Conservation (phyloP, 2,113 vertebrate species). For the Sterna hirundo region DNA sequence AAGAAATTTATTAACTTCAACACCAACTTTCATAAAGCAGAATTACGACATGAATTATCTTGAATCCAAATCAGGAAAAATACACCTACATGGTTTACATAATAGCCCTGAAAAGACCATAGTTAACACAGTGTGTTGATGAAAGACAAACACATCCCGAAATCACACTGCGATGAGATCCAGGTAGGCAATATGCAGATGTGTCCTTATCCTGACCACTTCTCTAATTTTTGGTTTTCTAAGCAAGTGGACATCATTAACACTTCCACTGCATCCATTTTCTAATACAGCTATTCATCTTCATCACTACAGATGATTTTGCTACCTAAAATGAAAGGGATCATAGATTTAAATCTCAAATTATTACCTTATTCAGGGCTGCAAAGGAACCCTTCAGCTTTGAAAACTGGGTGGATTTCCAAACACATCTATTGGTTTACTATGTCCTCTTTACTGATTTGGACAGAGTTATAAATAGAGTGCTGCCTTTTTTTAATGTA, state of each 20-base stretch:
- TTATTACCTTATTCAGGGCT: not conserved
- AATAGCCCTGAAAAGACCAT: not conserved
- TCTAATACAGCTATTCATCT: not conserved
- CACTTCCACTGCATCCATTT: not conserved
- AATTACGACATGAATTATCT: not conserved
- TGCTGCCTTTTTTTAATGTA: not conserved
- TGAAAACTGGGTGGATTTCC: not conserved
- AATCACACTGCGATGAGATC: not conserved
- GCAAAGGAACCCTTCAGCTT: not conserved
- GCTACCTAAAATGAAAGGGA: not conserved
- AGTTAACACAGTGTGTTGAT: not conserved
- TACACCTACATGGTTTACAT: not conserved
- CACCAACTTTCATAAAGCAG: not conserved
- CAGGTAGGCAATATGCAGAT: not conserved
- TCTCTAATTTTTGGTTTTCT: not conserved
- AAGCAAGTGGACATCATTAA: not conserved
- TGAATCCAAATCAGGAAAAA: not conserved
- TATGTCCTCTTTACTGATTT: not conserved
- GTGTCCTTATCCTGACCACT: not conserved
- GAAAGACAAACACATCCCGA: not conserved
- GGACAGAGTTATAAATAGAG: not conserved
- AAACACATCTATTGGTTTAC: not conserved
- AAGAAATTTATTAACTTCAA: not conserved
- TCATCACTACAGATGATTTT: not conserved
- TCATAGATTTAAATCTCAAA: not conserved